Evolutionary conservation across 23 tunicate species (phyloP).

Genomic region (Phallusia fumigata): DNA sequence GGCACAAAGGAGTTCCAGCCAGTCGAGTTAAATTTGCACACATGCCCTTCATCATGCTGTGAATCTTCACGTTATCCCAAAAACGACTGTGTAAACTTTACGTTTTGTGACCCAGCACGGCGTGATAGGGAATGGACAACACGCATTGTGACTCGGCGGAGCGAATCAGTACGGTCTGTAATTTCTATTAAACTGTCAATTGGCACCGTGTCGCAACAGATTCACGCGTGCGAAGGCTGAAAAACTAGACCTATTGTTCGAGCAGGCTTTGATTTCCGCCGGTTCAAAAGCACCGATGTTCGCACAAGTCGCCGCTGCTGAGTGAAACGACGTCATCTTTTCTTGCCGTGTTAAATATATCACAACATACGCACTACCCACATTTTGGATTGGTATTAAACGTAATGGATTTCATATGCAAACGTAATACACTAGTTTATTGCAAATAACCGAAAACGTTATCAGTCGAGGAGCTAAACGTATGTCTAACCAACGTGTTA

Average conservation of each 20-base stretch:
- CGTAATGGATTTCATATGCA: too few relatives aligned
- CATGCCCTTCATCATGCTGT: not conserved
- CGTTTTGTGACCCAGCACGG: not conserved
- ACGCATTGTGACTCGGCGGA: not conserved
- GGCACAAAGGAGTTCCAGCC: not conserved
- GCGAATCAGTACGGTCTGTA: not conserved
- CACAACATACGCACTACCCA: too few relatives aligned
- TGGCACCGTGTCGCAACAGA: conserved; percentile 9
- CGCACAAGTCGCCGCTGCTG: too few relatives aligned
- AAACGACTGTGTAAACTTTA: not conserved
- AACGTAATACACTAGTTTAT: too few relatives aligned
- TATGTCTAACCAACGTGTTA: too few relatives aligned
- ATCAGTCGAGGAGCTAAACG: too few relatives aligned
- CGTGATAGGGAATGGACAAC: not conserved
- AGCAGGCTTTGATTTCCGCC: not conserved
- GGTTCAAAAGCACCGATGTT: not conserved
- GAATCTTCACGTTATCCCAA: not conserved
- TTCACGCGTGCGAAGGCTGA: not conserved
- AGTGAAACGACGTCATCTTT: too few relatives aligned
- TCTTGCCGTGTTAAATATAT: too few relatives aligned
- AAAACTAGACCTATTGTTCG: not conserved
- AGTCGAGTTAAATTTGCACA: not conserved
- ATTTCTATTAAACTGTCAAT: not conserved
- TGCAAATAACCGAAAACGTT: too few relatives aligned
- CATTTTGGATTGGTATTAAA: too few relatives aligned